Evolutionary conservation across 23 tunicate genomes (phyloP).

Genomic region (Botrylloides violaceus): DNA sequence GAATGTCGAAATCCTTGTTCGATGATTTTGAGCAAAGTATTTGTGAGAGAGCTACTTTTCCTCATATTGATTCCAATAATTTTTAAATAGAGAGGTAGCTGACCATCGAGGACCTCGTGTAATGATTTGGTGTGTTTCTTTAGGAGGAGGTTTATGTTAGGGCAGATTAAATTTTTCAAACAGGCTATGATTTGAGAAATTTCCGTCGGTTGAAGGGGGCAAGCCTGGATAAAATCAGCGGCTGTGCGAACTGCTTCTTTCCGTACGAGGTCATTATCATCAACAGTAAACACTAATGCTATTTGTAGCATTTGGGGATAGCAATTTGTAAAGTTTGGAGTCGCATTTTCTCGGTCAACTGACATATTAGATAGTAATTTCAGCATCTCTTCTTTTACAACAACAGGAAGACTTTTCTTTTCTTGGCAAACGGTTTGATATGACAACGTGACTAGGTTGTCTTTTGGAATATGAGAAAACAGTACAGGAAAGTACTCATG

Average conservation of each 20-base stretch:
- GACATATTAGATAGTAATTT: background rate
- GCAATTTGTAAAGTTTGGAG: background rate
- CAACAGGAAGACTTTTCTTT: background rate
- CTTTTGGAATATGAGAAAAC: background rate
- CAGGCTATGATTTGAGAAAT: background rate
- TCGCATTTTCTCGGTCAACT: background rate
- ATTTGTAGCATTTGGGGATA: background rate
- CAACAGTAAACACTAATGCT: background rate
- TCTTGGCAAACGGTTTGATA: background rate
- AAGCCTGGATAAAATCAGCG: background rate
- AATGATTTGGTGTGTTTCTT: background rate
- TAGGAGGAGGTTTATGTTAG: background rate
- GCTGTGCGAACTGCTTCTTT: background rate
- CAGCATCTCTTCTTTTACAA: background rate
- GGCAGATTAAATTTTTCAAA: background rate
- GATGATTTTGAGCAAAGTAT: conserved; percentile 30
- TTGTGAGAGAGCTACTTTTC: conserved; percentile 44
- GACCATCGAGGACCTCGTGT: conserved; percentile 29
- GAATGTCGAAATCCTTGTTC: conserved; percentile 58
- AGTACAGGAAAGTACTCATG: background rate
- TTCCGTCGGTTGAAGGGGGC: background rate
- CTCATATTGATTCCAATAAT: conserved; percentile 48
- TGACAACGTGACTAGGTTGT: background rate
- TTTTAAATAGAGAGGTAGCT: conserved; percentile 35
- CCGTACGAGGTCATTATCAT: background rate